A percentile compares a stretch with the other conserved stretches of the same genome.
Evolutionary conservation across 2,797 vertebrate species (phyloP).

Genomic region (Telmatherina bonti): DNA sequence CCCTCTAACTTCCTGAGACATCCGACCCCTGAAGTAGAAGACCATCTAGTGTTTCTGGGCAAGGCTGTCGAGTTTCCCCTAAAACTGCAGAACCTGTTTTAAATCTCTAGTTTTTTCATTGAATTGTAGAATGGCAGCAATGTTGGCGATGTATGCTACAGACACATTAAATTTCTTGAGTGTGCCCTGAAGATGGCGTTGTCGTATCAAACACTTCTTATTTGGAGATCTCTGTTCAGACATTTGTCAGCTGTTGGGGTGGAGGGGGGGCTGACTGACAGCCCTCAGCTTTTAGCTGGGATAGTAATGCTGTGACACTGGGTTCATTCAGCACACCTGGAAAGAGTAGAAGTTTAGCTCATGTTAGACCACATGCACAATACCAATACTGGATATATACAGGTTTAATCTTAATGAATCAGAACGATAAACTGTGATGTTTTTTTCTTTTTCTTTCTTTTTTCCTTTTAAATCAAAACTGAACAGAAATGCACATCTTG

Average conservation of each 20-base stretch:
- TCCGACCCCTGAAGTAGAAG: conserved; percentile 29
- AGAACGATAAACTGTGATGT: neutral
- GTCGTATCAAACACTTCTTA: conserved; percentile 19
- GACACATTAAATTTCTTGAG: neutral
- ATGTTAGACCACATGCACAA: conserved; percentile 18
- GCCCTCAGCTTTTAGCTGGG: conserved; percentile 17
- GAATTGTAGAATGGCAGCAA: neutral
- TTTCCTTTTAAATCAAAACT: neutral
- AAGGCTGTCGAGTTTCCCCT: neutral
- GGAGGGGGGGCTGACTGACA: conserved; percentile 15
- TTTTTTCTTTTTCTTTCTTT: neutral
- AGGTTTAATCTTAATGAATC: neutral
- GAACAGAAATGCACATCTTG: neutral
- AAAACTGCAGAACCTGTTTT: neutral
- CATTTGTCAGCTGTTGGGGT: conserved; percentile 34
- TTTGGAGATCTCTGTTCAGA: conserved; percentile 29
- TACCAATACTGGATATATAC: neutral
- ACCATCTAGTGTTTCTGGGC: conserved; percentile 1
- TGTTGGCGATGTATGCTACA: neutral
- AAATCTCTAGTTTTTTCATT: neutral
- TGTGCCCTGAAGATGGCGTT: conserved; percentile 67
- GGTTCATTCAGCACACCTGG: conserved; percentile 3
- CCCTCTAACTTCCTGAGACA: conserved; percentile 70
- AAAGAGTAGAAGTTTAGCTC: conserved; percentile 8
- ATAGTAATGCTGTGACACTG: conserved; percentile 11